These are phyloP conservation scores for Enteromius mattozi DNA, from an alignment of 2,797 vertebrate genomes.

Conservation along the genomic window DNA sequence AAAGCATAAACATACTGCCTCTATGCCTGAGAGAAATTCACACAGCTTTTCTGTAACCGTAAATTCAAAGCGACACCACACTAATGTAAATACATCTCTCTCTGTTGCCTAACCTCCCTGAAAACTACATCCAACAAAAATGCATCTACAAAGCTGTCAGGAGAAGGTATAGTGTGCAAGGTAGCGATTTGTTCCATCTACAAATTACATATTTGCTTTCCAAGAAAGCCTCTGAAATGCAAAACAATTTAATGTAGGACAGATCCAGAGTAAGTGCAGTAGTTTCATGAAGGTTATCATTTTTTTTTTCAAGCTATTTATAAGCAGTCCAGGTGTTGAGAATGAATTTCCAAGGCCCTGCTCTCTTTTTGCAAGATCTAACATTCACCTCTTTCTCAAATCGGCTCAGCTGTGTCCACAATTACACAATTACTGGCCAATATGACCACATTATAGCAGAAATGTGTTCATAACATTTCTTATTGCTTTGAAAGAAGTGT, in stretches of 20 bases:
- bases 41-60: slow-evolving; percentile 7
- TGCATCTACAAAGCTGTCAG: slow-evolving; percentile 29
- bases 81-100: slow-evolving; percentile 43
- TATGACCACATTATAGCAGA: background rate
- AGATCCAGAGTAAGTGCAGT: background rate
- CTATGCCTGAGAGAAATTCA: slow-evolving; percentile 11
- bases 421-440: background rate
- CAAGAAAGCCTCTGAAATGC: background rate
- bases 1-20: slow-evolving; percentile 31
- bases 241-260: slow-evolving; percentile 7
- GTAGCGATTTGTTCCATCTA: slow-evolving; percentile 27
- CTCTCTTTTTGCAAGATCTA: background rate
- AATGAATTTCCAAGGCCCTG: background rate
- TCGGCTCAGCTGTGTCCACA: background rate
- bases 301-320: background rate
- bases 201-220: slow-evolving; percentile 16
- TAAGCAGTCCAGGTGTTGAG: background rate
- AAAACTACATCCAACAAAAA: slow-evolving; percentile 31
- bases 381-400: background rate
- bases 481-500: background rate
- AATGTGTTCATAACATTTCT: background rate
- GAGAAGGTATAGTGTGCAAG: background rate
- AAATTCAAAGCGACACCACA: slow-evolving; percentile 38
- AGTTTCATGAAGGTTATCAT: background rate
- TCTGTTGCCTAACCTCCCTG: slow-evolving; percentile 8